Conservation (phyloP, 1,140 invertebrate species). For the Diprion similis region DNA sequence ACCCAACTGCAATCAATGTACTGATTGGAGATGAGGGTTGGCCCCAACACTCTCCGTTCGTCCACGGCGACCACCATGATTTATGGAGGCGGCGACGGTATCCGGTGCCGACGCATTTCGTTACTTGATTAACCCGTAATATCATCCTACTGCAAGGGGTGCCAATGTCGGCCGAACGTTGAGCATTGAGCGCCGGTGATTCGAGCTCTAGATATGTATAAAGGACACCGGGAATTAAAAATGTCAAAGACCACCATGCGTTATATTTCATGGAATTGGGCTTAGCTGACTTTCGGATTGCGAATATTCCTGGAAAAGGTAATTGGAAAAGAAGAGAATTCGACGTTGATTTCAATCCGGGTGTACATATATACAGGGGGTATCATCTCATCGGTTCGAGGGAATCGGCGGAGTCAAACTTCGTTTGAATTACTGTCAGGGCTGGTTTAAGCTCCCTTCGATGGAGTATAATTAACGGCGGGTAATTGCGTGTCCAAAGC, state of each 20-base stretch:
- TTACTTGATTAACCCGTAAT: slow-evolving; percentile 50
- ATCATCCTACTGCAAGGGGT: background rate
- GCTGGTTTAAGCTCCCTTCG: background rate
- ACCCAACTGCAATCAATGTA: slow-evolving; percentile 51
- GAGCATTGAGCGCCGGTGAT: no score
- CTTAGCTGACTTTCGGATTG: no score
- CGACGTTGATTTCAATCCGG: background rate
- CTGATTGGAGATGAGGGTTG: slow-evolving; percentile 56
- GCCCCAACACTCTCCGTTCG: slow-evolving; percentile 26
- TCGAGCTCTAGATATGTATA: no score
- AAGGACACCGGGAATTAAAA: no score
- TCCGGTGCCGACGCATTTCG: slow-evolving; percentile 53
- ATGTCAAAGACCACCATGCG: no score
- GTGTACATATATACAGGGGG: no score
- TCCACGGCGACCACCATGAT: slow-evolving; percentile 38
- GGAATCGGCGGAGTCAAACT: background rate
- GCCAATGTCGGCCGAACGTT: no score
- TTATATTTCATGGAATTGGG: no score
- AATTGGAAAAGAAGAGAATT: background rate
- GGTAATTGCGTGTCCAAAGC: slow-evolving; percentile 1
- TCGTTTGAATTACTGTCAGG: background rate
- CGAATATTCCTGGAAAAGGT: background rate
- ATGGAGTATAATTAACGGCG: background rate
- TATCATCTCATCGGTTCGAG: background rate
- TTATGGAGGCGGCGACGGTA: slow-evolving; percentile 49